Percentiles rank a stretch among this genome's conserved stretches.
Evolutionary conservation across 2,888 invertebrate genomes (phyloP).

Genomic region (Punctoribates punctum): DNA sequence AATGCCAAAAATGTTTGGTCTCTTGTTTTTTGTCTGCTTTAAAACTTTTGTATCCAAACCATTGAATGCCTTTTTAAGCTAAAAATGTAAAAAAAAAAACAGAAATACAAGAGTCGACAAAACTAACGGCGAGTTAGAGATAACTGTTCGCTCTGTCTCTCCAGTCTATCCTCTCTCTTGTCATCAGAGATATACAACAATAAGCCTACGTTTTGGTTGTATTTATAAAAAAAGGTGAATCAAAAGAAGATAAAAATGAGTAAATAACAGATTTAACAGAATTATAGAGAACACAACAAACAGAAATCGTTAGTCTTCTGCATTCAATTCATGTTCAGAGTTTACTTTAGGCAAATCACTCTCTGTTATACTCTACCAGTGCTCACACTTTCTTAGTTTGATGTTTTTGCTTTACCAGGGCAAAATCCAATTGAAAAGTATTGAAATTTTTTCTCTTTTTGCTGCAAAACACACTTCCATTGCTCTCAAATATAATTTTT

Average conservation of each 20-base stretch:
- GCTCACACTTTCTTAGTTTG: not conserved
- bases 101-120: no score
- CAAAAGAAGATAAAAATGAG: constrained; percentile 14
- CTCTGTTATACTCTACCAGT: not conserved
- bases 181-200: not conserved
- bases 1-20: not conserved
- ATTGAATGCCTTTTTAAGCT: not conserved
- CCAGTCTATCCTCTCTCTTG: not conserved
- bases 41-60: not conserved
- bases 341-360: not conserved
- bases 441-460: not conserved
- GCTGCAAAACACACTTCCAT: not conserved
- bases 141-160: not conserved
- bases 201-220: not conserved
- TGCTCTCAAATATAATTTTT: not conserved
- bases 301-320: not conserved
- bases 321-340: not conserved
- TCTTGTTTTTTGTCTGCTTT: not conserved
- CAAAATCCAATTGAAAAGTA: not conserved
- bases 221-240: constrained; percentile 5
- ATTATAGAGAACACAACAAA: constrained; percentile 9
- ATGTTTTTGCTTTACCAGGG: not conserved
- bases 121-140: not conserved
- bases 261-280: not conserved
- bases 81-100: not conserved